Conservation (phyloP, 2,888 invertebrate species). For the Trissoscelio sp. region DNA sequence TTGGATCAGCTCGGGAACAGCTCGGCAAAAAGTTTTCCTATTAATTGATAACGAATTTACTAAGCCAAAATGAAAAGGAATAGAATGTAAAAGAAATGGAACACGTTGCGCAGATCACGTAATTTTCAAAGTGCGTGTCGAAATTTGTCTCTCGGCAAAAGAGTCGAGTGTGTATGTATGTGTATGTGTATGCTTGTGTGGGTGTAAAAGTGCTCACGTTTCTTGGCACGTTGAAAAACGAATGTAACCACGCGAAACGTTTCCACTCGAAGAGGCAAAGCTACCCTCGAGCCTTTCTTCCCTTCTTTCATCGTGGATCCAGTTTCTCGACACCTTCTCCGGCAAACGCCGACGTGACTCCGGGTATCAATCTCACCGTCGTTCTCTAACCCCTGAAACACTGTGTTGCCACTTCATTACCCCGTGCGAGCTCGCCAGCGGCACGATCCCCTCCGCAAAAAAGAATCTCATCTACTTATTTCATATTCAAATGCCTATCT, state of each 20-base stretch:
- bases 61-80: background rate
- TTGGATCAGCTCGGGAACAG: too few relatives aligned
- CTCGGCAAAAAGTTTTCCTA: conserved; percentile 9
- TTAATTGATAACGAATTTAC: conserved; percentile 14
- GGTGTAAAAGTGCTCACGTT: conserved; percentile 54
- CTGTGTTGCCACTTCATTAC: conserved; percentile 82
- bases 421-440: conserved; percentile 69
- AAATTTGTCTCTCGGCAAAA: conserved; percentile 28
- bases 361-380: conserved; percentile 81
- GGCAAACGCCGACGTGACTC: conserved; percentile 78
- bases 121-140: conserved; percentile 15
- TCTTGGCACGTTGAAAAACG: conserved; percentile 72
- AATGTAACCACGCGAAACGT: conserved; percentile 76
- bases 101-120: conserved; percentile 15
- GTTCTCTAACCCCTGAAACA: conserved; percentile 77
- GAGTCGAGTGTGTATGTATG: too few relatives aligned
- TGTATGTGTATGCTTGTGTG: background rate
- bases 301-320: conserved; percentile 74
- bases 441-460: conserved; percentile 20
- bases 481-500: conserved; percentile 48
- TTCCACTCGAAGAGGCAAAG: conserved; percentile 73
- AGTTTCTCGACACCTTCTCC: conserved; percentile 79
- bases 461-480: conserved; percentile 52
- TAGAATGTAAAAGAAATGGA: background rate
- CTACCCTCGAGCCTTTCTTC: conserved; percentile 73